Conservation (phyloP, 1,140 invertebrate species). For the Charaxes varanes region DNA sequence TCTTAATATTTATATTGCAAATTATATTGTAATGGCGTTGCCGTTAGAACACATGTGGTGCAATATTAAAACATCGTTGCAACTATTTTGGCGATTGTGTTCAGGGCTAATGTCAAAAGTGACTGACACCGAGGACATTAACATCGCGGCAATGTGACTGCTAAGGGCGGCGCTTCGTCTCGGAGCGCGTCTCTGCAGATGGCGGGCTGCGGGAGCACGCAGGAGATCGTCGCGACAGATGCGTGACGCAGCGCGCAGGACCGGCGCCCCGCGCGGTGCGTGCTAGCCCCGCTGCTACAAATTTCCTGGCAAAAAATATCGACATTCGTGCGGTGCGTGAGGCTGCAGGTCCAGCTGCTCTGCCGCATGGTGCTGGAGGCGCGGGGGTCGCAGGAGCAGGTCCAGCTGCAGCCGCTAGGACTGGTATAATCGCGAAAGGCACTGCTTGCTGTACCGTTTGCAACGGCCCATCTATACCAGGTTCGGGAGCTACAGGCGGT, state of each 20-base stretch:
- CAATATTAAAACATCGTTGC: too few relatives aligned
- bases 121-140: constrained; percentile 22
- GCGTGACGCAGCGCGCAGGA: constrained; percentile 71
- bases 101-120: constrained; percentile 14
- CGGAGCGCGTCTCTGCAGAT: constrained; percentile 56
- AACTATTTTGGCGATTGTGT: too few relatives aligned
- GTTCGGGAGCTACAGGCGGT: constrained; percentile 55
- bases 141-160: constrained; percentile 21
- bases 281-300: constrained; percentile 40
- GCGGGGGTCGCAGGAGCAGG: constrained; percentile 40
- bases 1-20: too few relatives aligned
- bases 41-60: too few relatives aligned
- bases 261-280: constrained; percentile 50
- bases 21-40: too few relatives aligned
- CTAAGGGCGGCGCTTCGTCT: constrained; percentile 21
- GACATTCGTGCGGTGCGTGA: constrained; percentile 58
- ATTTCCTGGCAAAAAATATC: constrained; percentile 53
- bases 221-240: constrained; percentile 58
- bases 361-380: constrained; percentile 38
- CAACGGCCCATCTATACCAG: constrained; percentile 48
- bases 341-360: constrained; percentile 32
- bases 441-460: too few relatives aligned
- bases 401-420: constrained; percentile 66
- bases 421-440: too few relatives aligned
- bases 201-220: constrained; percentile 57